These are phyloP conservation scores for Dyspetes luteomarginatus DNA, from an alignment of 2,888 invertebrate species.

Conservation along the genomic window DNA sequence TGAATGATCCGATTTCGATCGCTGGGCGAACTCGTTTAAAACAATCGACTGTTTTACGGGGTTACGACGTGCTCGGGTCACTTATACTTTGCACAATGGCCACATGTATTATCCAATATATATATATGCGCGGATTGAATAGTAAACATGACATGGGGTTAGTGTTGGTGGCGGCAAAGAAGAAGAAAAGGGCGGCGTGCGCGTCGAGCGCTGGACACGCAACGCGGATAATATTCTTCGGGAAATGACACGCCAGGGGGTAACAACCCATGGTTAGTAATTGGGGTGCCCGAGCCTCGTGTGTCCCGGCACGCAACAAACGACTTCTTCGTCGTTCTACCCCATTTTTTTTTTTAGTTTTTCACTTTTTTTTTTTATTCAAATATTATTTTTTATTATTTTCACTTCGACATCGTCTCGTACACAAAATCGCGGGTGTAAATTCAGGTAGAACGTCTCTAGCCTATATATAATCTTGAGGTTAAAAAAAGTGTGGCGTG, in stretches of 20 bases:
- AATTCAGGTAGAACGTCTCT: not conserved
- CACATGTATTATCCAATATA: slow-evolving; percentile 15
- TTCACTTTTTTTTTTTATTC: slow-evolving; percentile 23
- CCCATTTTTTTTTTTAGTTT: slow-evolving; percentile 1
- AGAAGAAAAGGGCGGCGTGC: slow-evolving; percentile 61
- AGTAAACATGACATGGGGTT: not conserved
- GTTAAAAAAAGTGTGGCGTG: slow-evolving; percentile 51
- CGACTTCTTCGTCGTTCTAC: slow-evolving; percentile 52
- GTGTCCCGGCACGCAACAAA: slow-evolving; percentile 68
- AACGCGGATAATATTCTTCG: slow-evolving; percentile 77
- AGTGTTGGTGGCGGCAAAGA: slow-evolving; percentile 31
- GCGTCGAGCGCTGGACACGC: slow-evolving; percentile 73
- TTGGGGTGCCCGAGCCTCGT: slow-evolving; percentile 71
- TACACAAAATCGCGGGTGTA: slow-evolving; percentile 22
- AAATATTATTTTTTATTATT: slow-evolving; percentile 21
- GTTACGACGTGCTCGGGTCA: not conserved
- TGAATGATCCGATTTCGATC: slow-evolving; percentile 73
- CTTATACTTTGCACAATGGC: slow-evolving; percentile 7
- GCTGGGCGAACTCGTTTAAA: slow-evolving; percentile 76
- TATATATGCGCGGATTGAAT: not conserved
- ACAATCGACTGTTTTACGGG: slow-evolving; percentile 75
- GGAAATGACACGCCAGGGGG: slow-evolving; percentile 82
- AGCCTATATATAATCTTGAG: not conserved
- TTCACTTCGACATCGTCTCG: slow-evolving; percentile 39
- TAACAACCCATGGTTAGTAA: slow-evolving; percentile 82